phyloP scores from a whole-genome alignment of 2,888 invertebrate genomes.

The Perdita meconis region DNA sequence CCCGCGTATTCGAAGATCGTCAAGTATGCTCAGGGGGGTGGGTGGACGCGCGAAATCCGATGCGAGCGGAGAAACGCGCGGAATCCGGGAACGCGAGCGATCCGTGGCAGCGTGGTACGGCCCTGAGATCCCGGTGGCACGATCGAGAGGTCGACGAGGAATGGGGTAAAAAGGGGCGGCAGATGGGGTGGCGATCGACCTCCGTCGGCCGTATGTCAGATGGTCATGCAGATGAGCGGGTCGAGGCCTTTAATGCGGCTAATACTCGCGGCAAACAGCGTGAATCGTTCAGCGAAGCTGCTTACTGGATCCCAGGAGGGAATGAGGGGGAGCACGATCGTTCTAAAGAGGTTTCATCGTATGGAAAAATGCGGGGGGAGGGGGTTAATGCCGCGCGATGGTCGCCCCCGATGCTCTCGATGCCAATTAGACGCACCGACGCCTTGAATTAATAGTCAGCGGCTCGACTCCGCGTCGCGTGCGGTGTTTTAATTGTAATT shows the following conservation, averaged over 20 bases:
- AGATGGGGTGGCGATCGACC: slow-evolving; percentile 74
- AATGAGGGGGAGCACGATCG: slow-evolving; percentile 52
- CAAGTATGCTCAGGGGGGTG: slow-evolving; percentile 9
- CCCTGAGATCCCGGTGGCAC: slow-evolving; percentile 40
- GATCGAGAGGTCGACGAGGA: slow-evolving; percentile 42
- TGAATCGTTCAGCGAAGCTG: slow-evolving; percentile 57
- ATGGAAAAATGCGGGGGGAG: background rate
- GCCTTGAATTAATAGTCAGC: slow-evolving; percentile 51
- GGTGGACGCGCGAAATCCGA: slow-evolving; percentile 44
- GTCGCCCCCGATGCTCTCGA: slow-evolving; percentile 31
- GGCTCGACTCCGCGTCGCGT: slow-evolving; percentile 32
- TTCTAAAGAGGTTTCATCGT: slow-evolving; percentile 46
- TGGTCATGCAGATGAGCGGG: slow-evolving; percentile 78
- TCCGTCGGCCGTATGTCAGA: slow-evolving; percentile 79
- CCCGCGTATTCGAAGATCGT: slow-evolving; percentile 16
- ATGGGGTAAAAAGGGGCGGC: slow-evolving; percentile 69
- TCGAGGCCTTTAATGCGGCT: slow-evolving; percentile 71
- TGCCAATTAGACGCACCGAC: slow-evolving; percentile 58
- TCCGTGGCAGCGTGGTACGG: slow-evolving; percentile 23
- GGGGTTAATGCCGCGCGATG: slow-evolving; percentile 30
- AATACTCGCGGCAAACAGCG: slow-evolving; percentile 75
- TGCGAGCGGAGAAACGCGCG: slow-evolving; percentile 23
- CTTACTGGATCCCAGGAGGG: slow-evolving; percentile 34
- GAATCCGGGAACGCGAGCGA: slow-evolving; percentile 56
- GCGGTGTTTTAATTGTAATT: slow-evolving; percentile 55